These are phyloP conservation scores for Campoplex nolae DNA, from an alignment of 2,888 invertebrate genomes.

Conservation along the genomic window DNA sequence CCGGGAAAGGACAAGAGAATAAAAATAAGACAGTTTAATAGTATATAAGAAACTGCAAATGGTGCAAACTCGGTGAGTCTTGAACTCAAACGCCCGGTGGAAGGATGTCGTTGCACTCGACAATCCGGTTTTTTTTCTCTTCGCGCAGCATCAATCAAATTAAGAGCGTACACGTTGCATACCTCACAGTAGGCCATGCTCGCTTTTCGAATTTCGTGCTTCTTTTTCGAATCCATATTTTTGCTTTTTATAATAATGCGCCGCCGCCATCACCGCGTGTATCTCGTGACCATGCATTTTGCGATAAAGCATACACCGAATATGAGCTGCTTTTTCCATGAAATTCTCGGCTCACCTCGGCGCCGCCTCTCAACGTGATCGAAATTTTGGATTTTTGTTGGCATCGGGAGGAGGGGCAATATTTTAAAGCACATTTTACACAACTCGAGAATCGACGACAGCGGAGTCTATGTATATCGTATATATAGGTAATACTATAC, in stretches of 20 bases:
- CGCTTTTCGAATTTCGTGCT: not conserved
- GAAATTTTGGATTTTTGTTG: conserved; percentile 7
- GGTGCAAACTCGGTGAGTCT: conserved; percentile 51
- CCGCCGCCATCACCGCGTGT: too few relatives aligned
- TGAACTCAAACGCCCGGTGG: conserved; percentile 11
- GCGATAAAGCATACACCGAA: too few relatives aligned
- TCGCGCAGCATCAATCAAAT: conserved; percentile 65
- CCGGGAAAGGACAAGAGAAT: conserved; percentile 21
- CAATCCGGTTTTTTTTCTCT: conserved; percentile 64
- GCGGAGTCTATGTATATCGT: too few relatives aligned
- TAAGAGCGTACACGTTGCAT: conserved; percentile 54
- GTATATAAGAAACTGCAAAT: conserved; percentile 33
- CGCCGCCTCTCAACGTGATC: not conserved
- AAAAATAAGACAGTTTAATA: conserved; percentile 63
- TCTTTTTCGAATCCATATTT: not conserved
- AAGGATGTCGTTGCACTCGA: conserved; percentile 53
- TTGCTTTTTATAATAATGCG: not conserved
- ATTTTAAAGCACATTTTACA: not conserved
- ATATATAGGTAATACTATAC: too few relatives aligned
- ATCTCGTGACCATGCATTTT: too few relatives aligned
- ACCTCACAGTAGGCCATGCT: conserved; percentile 51
- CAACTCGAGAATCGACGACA: not conserved
- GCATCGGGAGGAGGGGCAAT: not conserved
- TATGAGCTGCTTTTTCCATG: too few relatives aligned
- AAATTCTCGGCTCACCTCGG: too few relatives aligned